Percentiles rank a stretch among this genome's conserved stretches.
Evolutionary conservation across 2,888 invertebrate species (phyloP).

Genomic region (Pollenia griseotomentosa): DNA sequence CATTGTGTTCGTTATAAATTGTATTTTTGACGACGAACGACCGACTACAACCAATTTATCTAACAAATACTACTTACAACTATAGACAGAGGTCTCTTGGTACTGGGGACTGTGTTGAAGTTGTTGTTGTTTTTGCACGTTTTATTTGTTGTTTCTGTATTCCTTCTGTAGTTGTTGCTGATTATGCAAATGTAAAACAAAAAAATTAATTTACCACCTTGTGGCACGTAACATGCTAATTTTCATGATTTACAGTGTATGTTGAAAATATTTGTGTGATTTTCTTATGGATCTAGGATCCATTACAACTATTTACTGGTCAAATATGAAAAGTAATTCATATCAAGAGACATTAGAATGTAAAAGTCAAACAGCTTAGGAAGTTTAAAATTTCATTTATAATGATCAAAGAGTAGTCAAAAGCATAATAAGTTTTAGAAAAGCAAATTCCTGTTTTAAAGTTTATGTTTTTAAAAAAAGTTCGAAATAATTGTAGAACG

Average conservation of each 20-base stretch:
- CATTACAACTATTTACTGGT: background rate
- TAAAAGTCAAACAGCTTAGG: background rate
- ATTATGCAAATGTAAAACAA: constrained; percentile 65
- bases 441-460: too few species aligned
- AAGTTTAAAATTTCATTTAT: background rate
- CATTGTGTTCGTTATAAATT: constrained; percentile 71
- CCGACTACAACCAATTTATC: constrained; percentile 11
- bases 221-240: constrained; percentile 72
- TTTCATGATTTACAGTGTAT: constrained; percentile 59
- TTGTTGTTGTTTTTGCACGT: constrained; percentile 4
- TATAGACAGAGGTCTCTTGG: constrained; percentile 23
- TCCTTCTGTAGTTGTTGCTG: constrained; percentile 42
- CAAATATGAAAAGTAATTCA: constrained; percentile 4
- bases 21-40: constrained; percentile 36
- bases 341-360: background rate
- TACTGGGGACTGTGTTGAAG: background rate
- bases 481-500: background rate
- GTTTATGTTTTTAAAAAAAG: background rate
- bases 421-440: too few species aligned
- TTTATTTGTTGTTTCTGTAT: constrained; percentile 27
- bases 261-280: constrained; percentile 48
- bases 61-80: constrained; percentile 2
- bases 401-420: too few species aligned
- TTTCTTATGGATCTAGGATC: constrained; percentile 16
- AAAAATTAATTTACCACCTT: constrained; percentile 72